A percentile compares a stretch with the other conserved stretches of the same genome.
Conservation (phyloP, 2,888 invertebrate species). For the Tachina fera region DNA sequence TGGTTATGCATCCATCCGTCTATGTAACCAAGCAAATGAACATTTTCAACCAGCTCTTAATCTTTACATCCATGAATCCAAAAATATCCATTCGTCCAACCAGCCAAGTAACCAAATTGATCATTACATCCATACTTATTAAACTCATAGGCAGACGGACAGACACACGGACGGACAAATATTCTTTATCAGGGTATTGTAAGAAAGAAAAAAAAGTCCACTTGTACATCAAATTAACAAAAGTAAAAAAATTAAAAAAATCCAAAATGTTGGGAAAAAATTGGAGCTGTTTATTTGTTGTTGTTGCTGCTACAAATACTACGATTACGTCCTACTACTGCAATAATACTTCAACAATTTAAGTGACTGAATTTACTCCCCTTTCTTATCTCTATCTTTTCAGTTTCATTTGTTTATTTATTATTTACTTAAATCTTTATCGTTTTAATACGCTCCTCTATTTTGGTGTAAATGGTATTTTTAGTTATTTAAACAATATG, state of each 20-base stretch:
- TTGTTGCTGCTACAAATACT: conserved; percentile 21
- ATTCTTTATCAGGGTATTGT: conserved; percentile 50
- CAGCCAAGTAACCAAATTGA: conserved; percentile 64
- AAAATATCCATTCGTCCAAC: conserved; percentile 43
- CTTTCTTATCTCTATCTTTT: conserved; percentile 65
- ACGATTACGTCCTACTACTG: conserved; percentile 49
- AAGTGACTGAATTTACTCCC: conserved; percentile 58
- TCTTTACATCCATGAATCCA: conserved; percentile 31
- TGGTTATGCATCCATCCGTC: conserved; percentile 54
- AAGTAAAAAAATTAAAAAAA: not conserved
- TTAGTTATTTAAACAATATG: not conserved
- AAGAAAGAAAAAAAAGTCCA: conserved; percentile 15
- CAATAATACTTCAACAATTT: conserved; percentile 25
- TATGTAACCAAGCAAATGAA: conserved; percentile 42
- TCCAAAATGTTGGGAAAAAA: conserved; percentile 41
- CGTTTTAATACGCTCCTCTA: conserved; percentile 48
- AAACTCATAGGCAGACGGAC: conserved; percentile 27
- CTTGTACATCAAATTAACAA: no score
- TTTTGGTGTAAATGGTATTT: not conserved
- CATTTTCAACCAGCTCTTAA: conserved; percentile 37
- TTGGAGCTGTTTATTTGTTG: conserved; percentile 47
- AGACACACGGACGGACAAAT: conserved; percentile 5
- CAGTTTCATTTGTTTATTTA: conserved; percentile 71
- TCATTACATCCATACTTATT: conserved; percentile 58
- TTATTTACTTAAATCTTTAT: conserved; percentile 73